These are phyloP conservation scores for Bombyx mori DNA, from an alignment of 1,140 invertebrate species.

Conservation along the genomic window ASM3026992v2 NC_085118.1:4835001-4835500, in stretches of 20 bases:
- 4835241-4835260: neutral
- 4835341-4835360: too few species aligned
- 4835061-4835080: conserved; percentile 72
- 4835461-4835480: too few species aligned
- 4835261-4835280: neutral
- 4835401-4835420: too few species aligned
- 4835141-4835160: conserved; percentile 82
- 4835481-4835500: too few species aligned
- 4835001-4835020: conserved; percentile 38
- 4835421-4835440: too few species aligned
- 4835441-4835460: too few species aligned
- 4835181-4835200: conserved; percentile 77
- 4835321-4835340: too few species aligned
- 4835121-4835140: conserved; percentile 76
- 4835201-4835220: conserved; percentile 82
- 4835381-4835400: too few species aligned
- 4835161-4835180: conserved; percentile 82
- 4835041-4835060: conserved; percentile 57
- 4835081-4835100: conserved; percentile 67
- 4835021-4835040: conserved; percentile 36
- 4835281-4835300: too few species aligned
- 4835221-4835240: conserved; percentile 74
- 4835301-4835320: too few species aligned
- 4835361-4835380: too few species aligned
- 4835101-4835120: conserved; percentile 81